phyloP scores from a whole-genome alignment of 2,888 invertebrate species.

The Erebia epiphron region DNA sequence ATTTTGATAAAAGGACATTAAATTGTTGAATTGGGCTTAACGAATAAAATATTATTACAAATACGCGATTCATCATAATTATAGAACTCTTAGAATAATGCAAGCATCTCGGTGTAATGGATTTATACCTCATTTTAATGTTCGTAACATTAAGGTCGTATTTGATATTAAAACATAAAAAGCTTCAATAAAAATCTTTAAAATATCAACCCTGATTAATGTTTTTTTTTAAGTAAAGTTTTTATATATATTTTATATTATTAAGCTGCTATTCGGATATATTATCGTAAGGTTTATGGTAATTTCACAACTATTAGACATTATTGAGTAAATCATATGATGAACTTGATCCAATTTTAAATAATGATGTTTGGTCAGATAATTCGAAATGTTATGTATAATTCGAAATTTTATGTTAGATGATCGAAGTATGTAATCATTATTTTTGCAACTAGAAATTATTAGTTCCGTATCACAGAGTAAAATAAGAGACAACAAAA shows the following conservation, averaged over 20 bases:
- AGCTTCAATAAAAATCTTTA: conserved; percentile 31
- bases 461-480: conserved; percentile 69
- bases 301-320: conserved; percentile 59
- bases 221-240: conserved; percentile 49
- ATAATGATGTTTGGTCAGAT: conserved; percentile 58
- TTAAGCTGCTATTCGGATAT: conserved; percentile 56
- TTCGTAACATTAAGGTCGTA: conserved; percentile 44
- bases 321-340: conserved; percentile 60
- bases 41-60: conserved; percentile 60
- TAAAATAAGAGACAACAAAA: conserved; percentile 62
- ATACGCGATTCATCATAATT: conserved; percentile 47
- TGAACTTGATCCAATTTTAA: conserved; percentile 56
- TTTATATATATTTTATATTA: conserved; percentile 51
- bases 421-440: conserved; percentile 53
- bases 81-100: conserved; percentile 41
- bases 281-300: conserved; percentile 53
- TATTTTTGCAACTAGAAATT: conserved; percentile 58
- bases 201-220: conserved; percentile 49
- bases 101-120: conserved; percentile 62
- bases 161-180: conserved; percentile 37
- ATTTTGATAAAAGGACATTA: conserved; percentile 66
- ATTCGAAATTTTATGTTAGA: conserved; percentile 51
- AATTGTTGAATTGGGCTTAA: conserved; percentile 64
- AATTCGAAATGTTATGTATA: conserved; percentile 67
- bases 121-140: conserved; percentile 62